Evolutionary conservation across 2,888 invertebrate genomes (phyloP), one percentile per base, ranked within the genome.

Genomic region (Serrognathus titanus): DNA sequence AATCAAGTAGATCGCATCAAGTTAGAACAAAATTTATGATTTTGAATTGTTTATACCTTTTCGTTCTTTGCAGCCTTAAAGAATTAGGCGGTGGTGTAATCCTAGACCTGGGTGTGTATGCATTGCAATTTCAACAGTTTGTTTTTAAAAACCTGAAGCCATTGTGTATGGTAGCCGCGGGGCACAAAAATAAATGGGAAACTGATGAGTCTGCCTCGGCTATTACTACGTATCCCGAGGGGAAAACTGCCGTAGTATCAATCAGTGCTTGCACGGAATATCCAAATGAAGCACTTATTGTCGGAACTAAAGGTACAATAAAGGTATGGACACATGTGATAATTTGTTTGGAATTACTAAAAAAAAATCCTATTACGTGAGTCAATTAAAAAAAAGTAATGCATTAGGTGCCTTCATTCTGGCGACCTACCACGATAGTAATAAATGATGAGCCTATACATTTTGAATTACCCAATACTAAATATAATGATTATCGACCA

Each of bases 41-140:
- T 31, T 7, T 7, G 24, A 31, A 31, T 31, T 31, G 20, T 53
- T 45, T 43, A 35, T 10, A 43, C 13, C 54, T 45, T 16, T 1
- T 31, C 24, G 24, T 31, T 31, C 24, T 48, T 38, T 59, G 7
- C 43, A 71, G 69, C 39, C 61, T 65, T 4, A 66, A 66, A 59
- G 60, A 85, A 51, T 69, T 89, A 43, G 93, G 92, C 11, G 93
- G 92, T 12, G 92, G 89, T n/a, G 86, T 85, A 0, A 83, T 86
- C n/a, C 75, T 89, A 53, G 91, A 92, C 70, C 78, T 93, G 47
- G 93, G 93, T 0, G 80, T 92, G 8, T 94, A 93, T 70, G 75
- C 81, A 0, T 78, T 92, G 8, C 91, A 94, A 68, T 82, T 90
- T 36, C 83, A 86, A 0, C 86, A 86, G 66, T 84, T 84, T 70